These are phyloP conservation scores for Cryptotermes secundus DNA, from an alignment of 1,140 invertebrate species.

Conservation along the genomic window DNA sequence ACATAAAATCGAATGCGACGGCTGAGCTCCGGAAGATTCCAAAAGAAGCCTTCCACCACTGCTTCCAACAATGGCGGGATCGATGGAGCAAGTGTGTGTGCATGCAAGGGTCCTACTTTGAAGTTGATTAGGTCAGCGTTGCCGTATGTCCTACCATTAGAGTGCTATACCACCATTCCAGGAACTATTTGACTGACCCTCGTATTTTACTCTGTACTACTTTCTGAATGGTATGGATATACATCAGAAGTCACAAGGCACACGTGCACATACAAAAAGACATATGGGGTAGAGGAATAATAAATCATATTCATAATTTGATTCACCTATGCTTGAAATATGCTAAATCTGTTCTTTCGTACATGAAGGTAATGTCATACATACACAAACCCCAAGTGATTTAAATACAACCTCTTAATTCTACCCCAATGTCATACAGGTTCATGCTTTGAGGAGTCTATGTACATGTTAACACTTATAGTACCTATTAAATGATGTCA, in stretches of 20 bases:
- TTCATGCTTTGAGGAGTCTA: background rate
- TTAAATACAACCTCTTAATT: background rate
- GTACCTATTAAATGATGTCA: slow-evolving; percentile 8
- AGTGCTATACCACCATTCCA: too few relatives aligned
- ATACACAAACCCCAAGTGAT: background rate
- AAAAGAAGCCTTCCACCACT: too few relatives aligned
- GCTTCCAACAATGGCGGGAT: too few relatives aligned
- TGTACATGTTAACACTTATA: background rate
- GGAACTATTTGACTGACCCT: too few relatives aligned
- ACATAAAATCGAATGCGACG: too few relatives aligned
- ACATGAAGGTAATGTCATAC: background rate
- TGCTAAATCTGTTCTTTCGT: background rate
- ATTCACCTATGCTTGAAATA: background rate
- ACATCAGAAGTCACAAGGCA: background rate
- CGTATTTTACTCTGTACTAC: too few relatives aligned
- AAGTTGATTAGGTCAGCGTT: too few relatives aligned
- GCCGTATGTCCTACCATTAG: too few relatives aligned
- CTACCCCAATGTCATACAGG: background rate
- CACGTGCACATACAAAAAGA: background rate
- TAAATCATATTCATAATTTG: background rate
- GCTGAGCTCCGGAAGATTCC: too few relatives aligned
- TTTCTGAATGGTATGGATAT: too few relatives aligned
- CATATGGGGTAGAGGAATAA: background rate
- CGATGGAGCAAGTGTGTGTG: too few relatives aligned
- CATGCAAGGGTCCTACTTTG: too few relatives aligned